Conservation (phyloP, 1,140 invertebrate genomes). For the Helicoverpa zea region DNA sequence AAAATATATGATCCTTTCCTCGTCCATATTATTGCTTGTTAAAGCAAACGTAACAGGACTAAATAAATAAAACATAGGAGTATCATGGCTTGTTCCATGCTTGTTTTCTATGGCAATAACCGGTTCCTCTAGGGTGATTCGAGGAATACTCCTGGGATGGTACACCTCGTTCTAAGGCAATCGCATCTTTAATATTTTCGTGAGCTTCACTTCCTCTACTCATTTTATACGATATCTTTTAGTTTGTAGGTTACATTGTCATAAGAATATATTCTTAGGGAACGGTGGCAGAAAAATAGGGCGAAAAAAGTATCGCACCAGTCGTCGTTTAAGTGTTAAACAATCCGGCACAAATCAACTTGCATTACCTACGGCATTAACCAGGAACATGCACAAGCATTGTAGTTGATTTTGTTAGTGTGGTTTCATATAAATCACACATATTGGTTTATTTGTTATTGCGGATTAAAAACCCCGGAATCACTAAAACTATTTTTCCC, state of each 20-base stretch:
- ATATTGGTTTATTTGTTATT: neutral
- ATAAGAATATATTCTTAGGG: neutral
- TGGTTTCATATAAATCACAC: no score
- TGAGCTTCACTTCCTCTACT: no score
- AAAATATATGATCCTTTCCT: neutral
- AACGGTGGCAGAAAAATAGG: neutral
- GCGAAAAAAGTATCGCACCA: no score
- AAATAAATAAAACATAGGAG: conserved; percentile 26
- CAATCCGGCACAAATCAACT: no score
- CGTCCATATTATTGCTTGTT: conserved; percentile 12
- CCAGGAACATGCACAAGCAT: neutral
- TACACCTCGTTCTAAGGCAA: neutral
- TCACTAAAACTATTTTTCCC: neutral
- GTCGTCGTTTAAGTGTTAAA: no score
- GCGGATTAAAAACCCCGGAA: no score
- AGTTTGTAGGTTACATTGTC: no score
- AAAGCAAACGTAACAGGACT: neutral
- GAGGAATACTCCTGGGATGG: conserved; percentile 1
- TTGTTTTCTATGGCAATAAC: conserved; percentile 23
- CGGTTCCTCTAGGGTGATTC: neutral
- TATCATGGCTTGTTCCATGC: neutral
- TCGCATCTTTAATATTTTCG: conserved; percentile 8
- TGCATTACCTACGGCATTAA: no score
- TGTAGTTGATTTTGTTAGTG: no score
- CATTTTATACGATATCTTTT: no score